A percentile compares a stretch with the other conserved stretches of the same genome.
Evolutionary conservation across 2,113 vertebrate species (phyloP).

Genomic region (Tapirus terrestris): DNA sequence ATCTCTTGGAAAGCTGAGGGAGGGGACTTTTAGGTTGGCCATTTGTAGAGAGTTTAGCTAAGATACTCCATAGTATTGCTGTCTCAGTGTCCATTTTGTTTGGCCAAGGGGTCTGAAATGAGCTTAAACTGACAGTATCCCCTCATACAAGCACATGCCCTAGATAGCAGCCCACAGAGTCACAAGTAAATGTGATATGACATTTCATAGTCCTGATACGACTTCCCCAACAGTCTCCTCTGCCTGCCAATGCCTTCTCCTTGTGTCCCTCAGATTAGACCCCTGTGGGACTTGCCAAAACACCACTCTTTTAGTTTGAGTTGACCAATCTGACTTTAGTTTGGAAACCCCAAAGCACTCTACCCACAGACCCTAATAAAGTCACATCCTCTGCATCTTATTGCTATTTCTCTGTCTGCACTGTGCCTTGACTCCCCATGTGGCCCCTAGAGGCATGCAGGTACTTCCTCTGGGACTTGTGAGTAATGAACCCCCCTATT

Average conservation of each 20-base stretch:
- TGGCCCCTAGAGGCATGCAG: neutral
- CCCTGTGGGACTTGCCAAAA: neutral
- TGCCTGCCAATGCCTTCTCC: neutral
- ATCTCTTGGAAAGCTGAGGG: neutral
- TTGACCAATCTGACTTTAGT: neutral
- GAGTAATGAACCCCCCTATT: neutral
- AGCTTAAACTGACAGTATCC: neutral
- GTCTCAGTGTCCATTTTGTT: neutral
- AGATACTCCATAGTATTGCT: neutral
- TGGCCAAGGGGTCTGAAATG: neutral
- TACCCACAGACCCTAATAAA: neutral
- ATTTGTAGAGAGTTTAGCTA: neutral
- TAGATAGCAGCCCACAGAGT: neutral
- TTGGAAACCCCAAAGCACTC: neutral
- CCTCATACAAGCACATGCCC: neutral
- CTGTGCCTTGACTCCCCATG: neutral
- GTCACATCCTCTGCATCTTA: neutral
- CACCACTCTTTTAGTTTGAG: neutral
- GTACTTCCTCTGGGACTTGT: neutral
- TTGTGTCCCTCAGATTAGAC: neutral
- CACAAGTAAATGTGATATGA: neutral
- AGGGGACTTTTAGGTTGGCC: neutral
- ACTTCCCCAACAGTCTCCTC: neutral
- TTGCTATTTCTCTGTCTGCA: neutral
- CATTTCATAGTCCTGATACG: neutral